A percentile compares a stretch with the other conserved stretches of the same genome.
Conservation (phyloP, 2,797 vertebrate species). For the Mus spretus region DNA sequence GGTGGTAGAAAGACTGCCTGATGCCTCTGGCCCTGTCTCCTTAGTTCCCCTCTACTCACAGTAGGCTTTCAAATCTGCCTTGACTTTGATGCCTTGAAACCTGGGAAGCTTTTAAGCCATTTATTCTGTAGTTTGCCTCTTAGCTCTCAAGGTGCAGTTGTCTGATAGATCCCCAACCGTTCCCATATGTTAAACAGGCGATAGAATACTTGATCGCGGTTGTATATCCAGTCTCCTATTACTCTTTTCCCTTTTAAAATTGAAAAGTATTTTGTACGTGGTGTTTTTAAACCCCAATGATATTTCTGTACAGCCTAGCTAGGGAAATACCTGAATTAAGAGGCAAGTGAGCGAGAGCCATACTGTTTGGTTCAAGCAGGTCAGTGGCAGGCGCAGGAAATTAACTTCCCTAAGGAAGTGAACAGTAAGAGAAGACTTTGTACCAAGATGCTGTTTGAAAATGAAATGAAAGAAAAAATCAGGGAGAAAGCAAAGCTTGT, state of each 20-base stretch:
- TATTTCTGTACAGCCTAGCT: neutral
- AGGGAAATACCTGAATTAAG: neutral
- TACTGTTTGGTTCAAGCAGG: conserved; percentile 9
- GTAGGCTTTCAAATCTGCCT: neutral
- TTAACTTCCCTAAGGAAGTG: conserved; percentile 39
- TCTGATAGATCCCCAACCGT: neutral
- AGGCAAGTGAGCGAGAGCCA: neutral
- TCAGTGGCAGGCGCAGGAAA: conserved; percentile 45
- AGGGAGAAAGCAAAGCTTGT: conserved; percentile 56
- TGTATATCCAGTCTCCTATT: neutral
- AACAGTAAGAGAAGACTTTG: conserved; percentile 51
- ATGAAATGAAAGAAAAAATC: neutral
- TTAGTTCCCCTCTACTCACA: neutral
- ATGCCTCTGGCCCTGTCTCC: neutral
- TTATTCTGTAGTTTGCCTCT: conserved; percentile 9
- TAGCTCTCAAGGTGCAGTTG: neutral
- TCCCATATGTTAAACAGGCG: neutral
- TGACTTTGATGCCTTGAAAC: conserved; percentile 4
- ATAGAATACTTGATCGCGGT: neutral
- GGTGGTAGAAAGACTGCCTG: neutral
- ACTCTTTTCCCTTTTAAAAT: neutral
- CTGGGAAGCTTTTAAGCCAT: neutral
- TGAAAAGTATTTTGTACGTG: conserved; percentile 21
- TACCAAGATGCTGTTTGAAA: neutral
- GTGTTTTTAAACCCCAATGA: neutral